Evolutionary conservation across 2,888 invertebrate species (phyloP).

Genomic region (Mythimna loreyi): DNA sequence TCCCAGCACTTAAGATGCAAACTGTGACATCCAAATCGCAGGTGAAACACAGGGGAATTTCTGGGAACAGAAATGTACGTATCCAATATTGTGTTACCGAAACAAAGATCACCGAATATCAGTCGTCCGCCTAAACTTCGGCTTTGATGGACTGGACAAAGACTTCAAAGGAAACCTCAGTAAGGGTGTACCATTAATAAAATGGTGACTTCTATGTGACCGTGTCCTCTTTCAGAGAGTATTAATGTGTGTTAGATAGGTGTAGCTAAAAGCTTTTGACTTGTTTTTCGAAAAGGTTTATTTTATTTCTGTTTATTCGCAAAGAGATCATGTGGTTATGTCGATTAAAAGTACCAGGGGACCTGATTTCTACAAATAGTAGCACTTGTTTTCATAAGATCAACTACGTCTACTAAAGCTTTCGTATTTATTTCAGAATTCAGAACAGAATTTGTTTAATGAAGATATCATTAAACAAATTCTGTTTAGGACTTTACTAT

Average conservation of each 20-base stretch:
- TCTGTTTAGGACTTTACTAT: not conserved
- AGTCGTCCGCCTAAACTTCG: slow-evolving; percentile 58
- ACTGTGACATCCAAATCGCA: slow-evolving; percentile 78
- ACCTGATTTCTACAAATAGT: too few relatives aligned
- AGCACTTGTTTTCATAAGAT: not conserved
- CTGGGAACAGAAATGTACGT: slow-evolving; percentile 66
- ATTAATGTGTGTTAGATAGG: slow-evolving; percentile 35
- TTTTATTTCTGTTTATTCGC: not conserved
- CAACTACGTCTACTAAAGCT: not conserved
- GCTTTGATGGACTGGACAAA: slow-evolving; percentile 71
- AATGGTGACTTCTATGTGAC: slow-evolving; percentile 48
- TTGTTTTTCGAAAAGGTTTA: slow-evolving; percentile 6
- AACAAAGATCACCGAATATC: slow-evolving; percentile 68
- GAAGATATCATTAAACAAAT: too few relatives aligned
- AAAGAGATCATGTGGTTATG: not conserved
- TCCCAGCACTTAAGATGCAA: slow-evolving; percentile 84
- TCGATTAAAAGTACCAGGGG: too few relatives aligned
- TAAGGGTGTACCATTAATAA: slow-evolving; percentile 58
- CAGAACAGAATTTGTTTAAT: too few relatives aligned
- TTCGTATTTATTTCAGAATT: too few relatives aligned
- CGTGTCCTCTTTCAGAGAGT: slow-evolving; percentile 32
- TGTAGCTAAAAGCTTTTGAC: slow-evolving; percentile 25
- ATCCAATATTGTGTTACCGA: slow-evolving; percentile 78
- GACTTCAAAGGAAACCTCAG: slow-evolving; percentile 61
- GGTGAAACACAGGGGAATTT: slow-evolving; percentile 74